Evolutionary conservation across 2,113 vertebrate species (phyloP).

Genomic region (Egretta garzetta): DNA sequence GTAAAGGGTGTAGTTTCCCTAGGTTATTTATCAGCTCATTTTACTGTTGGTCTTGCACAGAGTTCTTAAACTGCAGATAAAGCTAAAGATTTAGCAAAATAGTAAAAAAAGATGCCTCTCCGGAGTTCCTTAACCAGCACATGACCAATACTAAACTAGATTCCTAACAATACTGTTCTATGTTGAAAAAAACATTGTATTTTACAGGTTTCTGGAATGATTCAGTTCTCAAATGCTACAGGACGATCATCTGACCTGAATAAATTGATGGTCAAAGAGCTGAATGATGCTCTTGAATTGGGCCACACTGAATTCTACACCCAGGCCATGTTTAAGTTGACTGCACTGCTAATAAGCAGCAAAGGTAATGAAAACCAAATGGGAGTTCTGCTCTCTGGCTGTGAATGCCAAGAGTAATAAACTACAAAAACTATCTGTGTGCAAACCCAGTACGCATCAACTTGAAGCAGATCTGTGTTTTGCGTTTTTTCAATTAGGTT

Average conservation of each 20-base stretch:
- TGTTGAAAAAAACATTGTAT: background rate
- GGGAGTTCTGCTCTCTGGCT: background rate
- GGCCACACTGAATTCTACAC: slow-evolving; percentile 84
- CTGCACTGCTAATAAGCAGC: slow-evolving; percentile 91
- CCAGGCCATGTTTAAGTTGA: slow-evolving; percentile 94
- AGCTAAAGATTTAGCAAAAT: background rate
- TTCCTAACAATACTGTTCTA: background rate
- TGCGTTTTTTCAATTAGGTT: background rate
- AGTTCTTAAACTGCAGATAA: background rate
- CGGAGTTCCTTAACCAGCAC: background rate
- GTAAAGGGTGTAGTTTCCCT: background rate
- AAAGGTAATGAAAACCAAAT: slow-evolving; percentile 79
- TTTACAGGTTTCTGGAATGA: slow-evolving; percentile 92
- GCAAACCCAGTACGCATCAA: background rate
- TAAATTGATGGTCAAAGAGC: slow-evolving; percentile 89
- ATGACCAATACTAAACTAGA: background rate
- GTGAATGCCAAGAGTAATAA: background rate
- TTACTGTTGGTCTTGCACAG: background rate
- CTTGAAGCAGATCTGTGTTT: background rate
- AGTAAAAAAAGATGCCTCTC: background rate
- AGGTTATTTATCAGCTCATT: background rate
- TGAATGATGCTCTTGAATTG: slow-evolving; percentile 82
- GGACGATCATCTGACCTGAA: slow-evolving; percentile 87
- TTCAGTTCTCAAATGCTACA: slow-evolving; percentile 88
- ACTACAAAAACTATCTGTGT: background rate